Percentiles rank a stretch among this genome's conserved stretches.
Conservation (phyloP, 1,140 invertebrate genomes). For the Monochamus saltuarius region DNA sequence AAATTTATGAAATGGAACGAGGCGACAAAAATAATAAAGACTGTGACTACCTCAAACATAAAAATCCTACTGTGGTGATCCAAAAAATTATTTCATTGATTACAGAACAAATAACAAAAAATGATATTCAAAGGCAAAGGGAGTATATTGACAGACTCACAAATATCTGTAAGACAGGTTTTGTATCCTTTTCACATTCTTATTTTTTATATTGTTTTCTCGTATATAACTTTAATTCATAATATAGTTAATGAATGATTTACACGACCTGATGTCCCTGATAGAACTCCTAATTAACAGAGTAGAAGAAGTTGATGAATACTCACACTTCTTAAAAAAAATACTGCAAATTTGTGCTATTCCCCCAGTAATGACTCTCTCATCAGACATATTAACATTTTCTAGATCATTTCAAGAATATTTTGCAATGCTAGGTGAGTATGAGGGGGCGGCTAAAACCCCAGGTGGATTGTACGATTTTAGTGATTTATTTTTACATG, state of each 20-base stretch:
- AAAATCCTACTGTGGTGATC: slow-evolving; percentile 15
- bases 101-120: slow-evolving; percentile 20
- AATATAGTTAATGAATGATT: slow-evolving; percentile 22
- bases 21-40: slow-evolving; percentile 1
- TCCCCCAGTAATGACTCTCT: slow-evolving; percentile 17
- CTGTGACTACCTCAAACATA: not conserved
- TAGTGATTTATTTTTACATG: no score
- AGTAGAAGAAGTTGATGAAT: slow-evolving; percentile 5
- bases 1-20: slow-evolving; percentile 2
- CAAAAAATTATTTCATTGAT: slow-evolving; percentile 19
- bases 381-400: slow-evolving; percentile 18
- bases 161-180: not conserved
- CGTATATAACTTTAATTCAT: not conserved
- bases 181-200: not conserved
- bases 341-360: slow-evolving; percentile 18
- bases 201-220: not conserved
- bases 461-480: no score
- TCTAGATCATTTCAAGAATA: slow-evolving; percentile 22
- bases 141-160: slow-evolving; percentile 23
- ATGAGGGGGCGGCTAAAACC: no score
- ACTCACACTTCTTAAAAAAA: slow-evolving; percentile 9
- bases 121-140: slow-evolving; percentile 20
- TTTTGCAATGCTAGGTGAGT: slow-evolving; percentile 25
- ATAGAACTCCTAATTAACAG: slow-evolving; percentile 20
- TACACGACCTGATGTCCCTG: slow-evolving; percentile 19